Evolutionary conservation across 2,113 vertebrate species (phyloP), one percentile per base, ranked within the genome.

Genomic region (human (Homo sapiens)): DNA sequence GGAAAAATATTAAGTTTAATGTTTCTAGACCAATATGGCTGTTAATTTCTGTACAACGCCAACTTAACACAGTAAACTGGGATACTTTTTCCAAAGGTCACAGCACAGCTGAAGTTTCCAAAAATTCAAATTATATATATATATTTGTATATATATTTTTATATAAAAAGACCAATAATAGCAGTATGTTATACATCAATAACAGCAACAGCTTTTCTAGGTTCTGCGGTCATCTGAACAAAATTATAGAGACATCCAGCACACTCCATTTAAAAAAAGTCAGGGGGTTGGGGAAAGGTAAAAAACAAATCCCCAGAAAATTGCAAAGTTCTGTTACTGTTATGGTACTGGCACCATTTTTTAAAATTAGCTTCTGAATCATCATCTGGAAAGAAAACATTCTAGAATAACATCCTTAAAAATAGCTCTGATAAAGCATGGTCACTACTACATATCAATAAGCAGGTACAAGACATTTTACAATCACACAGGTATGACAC

Each of bases 31-130:
- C 98, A 98, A 99, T 99, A 99, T 99, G 99, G 99, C 99, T 99
- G 98, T 99, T 99, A 99, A 99, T 98, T 98, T 99, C 99, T 99
- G 99, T 99, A 99, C 99, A 99, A 99, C 98, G 98, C 99, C 98
- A 99, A 99, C 98, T 98, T 98, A 97, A 98, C 96, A 99, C 98
- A 93, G 98, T 98, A 99, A 98, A 98, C 98, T 98, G 98, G 98
- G 98, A 98, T 98, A 98, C 98, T 98, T 98, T 98, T 98, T 98
- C 98, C 98, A 98, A 99, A 99, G 98, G 98, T 99, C 98, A 99
- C 98, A 99, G 98, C 98, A 99, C 98, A 98, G 99, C 98, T 99
- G 98, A 98, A 98, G 98, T 99, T 98, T 98, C 97, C 98, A 99
- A 99, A 99, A 98, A 97, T 98, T 98, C 98, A 99, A 99, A 99